Evolutionary conservation across 2,113 vertebrate species (phyloP), one percentile per base, ranked within the genome.

Genomic region (Tor tambroides): DNA sequence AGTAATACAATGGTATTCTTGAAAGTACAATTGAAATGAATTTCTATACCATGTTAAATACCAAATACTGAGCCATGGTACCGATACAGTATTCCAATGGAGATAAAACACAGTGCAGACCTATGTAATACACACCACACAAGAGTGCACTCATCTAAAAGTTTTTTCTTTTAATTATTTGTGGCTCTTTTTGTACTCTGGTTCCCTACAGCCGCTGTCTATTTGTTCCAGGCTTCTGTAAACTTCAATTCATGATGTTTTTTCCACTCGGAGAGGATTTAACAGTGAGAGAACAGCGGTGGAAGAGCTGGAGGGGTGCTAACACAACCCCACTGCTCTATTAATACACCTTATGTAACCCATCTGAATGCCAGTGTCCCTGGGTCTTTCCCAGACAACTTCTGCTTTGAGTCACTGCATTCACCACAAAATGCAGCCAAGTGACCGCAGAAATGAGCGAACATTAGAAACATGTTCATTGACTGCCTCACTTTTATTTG

Each of bases 401-500:
- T 41, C 78, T 80, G 54, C 56, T 63, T 63, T n/a, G 30, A 80
- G 54, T 65, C 59, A 65, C 59, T 65, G 59, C 41, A 26, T 65
- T 46, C 26, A 26, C 15, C 59, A 46, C 38, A 65, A 30, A 80
- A 80, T 15, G 2, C 54, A 41, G 59, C 35, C 56, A 61, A 79
- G 28, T 35, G 49, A 21, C 54, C 32, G 15, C 15, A 80, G 12
- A 46, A 26, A 63, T 59, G 2, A 28, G 59, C 4, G 74, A 85
- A 74, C 41, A 83, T 21, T 26, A 67, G 38, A 87, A 92, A 86
- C 65, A 46, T 49, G 84, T 85, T 76, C 84, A 92, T 91, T 49
- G 89, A 92, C 87, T 87, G 19, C 54, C 75, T 72, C 5, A 5
- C 15, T n/a, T 30, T 26, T 38, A 41, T 35, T n/a, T 43, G 7